Conservation (phyloP, 2,113 vertebrate genomes). For the Centropristis striata region DNA sequence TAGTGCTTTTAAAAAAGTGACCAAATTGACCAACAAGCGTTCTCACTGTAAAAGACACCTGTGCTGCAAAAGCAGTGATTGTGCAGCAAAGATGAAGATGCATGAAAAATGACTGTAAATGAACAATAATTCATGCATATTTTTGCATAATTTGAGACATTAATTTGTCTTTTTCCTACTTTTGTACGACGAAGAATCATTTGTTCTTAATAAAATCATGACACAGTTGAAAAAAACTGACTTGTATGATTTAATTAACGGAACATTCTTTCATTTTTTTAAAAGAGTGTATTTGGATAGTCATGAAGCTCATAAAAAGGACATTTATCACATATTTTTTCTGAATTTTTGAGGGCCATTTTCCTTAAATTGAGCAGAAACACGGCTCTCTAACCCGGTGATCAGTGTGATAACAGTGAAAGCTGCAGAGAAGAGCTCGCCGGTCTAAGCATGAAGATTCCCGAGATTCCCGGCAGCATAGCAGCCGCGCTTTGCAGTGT, state of each 20-base stretch:
- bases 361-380: constrained; percentile 21
- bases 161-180: not conserved
- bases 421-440: constrained; percentile 71
- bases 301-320: constrained; percentile 17
- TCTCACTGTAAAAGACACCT: not conserved
- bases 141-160: not conserved
- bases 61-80: too few species aligned
- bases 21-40: too few species aligned
- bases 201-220: not conserved
- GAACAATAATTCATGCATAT: too few species aligned
- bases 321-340: constrained; percentile 14
- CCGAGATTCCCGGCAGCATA: constrained; percentile 94
- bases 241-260: constrained; percentile 1
- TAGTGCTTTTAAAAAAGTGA: too few species aligned
- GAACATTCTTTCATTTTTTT: constrained; percentile 6
- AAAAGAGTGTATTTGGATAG: not conserved
- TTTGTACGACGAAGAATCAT: not conserved
- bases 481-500: constrained; percentile 90
- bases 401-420: constrained; percentile 66
- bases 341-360: constrained; percentile 11
- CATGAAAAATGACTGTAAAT: too few species aligned
- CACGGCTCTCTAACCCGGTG: constrained; percentile 14
- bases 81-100: too few species aligned
- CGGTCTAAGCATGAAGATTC: constrained; percentile 90
- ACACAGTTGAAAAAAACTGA: not conserved